phyloP scores from a whole-genome alignment of 2,888 invertebrate genomes.

The Eupithecia centaureata region DNA sequence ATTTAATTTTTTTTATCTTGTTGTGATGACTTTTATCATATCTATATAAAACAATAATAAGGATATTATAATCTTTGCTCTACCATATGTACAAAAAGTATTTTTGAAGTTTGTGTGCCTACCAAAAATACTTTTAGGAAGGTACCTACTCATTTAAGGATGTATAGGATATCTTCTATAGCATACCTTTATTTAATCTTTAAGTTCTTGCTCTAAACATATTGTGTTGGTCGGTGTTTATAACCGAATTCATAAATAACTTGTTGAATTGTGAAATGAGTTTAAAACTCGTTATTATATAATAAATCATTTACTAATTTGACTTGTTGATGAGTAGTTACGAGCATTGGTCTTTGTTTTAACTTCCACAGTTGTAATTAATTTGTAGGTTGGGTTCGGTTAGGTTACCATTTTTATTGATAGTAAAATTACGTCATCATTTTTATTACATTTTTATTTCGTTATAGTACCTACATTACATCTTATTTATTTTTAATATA shows the following conservation, averaged over 20 bases:
- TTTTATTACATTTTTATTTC: conserved; percentile 25
- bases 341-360: neutral
- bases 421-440: conserved; percentile 19
- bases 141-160: no score
- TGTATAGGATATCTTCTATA: no score
- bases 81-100: no score
- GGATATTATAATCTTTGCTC: no score
- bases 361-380: conserved; percentile 10
- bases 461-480: conserved; percentile 2
- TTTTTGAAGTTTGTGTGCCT: no score
- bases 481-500: conserved; percentile 20
- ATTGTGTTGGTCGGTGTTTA: neutral
- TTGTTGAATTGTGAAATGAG: neutral
- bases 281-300: neutral
- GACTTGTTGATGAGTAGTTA: conserved; percentile 4
- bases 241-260: neutral
- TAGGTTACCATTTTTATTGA: conserved; percentile 15
- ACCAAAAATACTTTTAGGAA: no score
- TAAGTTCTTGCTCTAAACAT: neutral
- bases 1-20: no score
- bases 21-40: no score
- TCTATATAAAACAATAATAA: no score
- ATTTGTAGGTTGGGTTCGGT: conserved; percentile 9
- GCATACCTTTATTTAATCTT: no score
- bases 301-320: conserved; percentile 17